These are phyloP conservation scores for Plumapathes pennacea DNA, from an alignment of 92 coral and sea anemone genomes.

Conservation along the genomic window DNA sequence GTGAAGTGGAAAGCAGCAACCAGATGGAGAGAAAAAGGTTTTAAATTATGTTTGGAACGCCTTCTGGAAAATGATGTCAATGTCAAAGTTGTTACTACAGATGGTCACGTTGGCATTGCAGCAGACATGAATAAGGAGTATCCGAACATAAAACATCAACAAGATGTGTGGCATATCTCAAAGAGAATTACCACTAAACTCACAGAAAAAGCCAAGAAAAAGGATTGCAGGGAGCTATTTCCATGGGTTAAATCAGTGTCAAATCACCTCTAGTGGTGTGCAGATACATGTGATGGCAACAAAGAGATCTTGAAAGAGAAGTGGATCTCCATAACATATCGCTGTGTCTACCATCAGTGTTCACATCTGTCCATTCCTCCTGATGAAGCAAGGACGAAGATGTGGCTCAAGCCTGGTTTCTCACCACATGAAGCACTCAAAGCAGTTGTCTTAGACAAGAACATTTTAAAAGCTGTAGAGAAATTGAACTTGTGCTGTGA, in stretches of 20 bases:
- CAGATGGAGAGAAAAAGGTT: slow-evolving; percentile 39
- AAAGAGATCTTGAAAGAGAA: slow-evolving; percentile 11
- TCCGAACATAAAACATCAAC: slow-evolving; percentile 20
- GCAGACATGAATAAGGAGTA: slow-evolving; percentile 30
- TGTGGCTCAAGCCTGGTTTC: slow-evolving; percentile 27
- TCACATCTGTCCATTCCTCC: not conserved
- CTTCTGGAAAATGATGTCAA: not conserved
- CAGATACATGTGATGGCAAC: slow-evolving; percentile 26
- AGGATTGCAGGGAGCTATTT: slow-evolving; percentile 32
- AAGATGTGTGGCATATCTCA: slow-evolving; percentile 54
- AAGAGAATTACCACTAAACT: slow-evolving; percentile 43
- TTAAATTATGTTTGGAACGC: slow-evolving; percentile 24
- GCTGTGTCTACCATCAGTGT: slow-evolving; percentile 6
- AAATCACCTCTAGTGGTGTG: slow-evolving; percentile 55
- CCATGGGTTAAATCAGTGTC: slow-evolving; percentile 48
- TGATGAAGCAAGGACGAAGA: slow-evolving; percentile 3
- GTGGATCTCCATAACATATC: slow-evolving; percentile 10
- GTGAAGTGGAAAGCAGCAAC: slow-evolving; percentile 33
- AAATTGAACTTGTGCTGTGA: slow-evolving; percentile 24
- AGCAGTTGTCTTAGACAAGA: slow-evolving; percentile 12
- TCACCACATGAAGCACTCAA: slow-evolving; percentile 29
- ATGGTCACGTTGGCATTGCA: slow-evolving; percentile 24
- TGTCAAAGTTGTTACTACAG: slow-evolving; percentile 29
- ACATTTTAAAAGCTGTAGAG: slow-evolving; percentile 12
- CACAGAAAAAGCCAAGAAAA: slow-evolving; percentile 45